Base-by-base conservation (phyloP, 2,797 vertebrate genomes). In the Clarias pachynema region DNA sequence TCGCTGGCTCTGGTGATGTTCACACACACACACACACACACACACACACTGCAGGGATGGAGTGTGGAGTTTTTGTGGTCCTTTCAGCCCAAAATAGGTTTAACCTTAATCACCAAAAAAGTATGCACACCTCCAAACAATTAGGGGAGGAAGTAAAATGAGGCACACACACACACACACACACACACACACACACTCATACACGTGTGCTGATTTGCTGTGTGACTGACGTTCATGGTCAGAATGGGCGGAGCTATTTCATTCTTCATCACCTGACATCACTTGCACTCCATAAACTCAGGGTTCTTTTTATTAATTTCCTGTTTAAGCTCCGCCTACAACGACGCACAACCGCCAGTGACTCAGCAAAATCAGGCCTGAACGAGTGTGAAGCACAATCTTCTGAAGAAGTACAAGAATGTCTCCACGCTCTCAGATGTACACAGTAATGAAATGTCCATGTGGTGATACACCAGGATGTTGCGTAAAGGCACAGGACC, bases 401-500 rank as follows among this genome's bases (percentile, higher is more conserved):
- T 15, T 14, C 31, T 56, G n/a, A 74, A 53, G 72, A 53, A 59
- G 29, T 31, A 20, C 16, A 56, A 59, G 14, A 15, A 20, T 2
- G 34, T 70, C 9, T 79, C 62, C 34, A 18, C n/a, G 34, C 6
- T 62, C 34, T 44, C 8, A 12, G 8, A 8, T 26, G 34, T n/a
- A 62, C 3, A 4, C 31, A n/a, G 22, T 79, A 15, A 16, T 62
- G 26, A 62, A 40, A 62, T 24, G 22, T 62, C 75, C 2, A 56
- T 5, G 75, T 14, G 31, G 3, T 62, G 22, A 40, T 10, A 60
- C 6, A 12, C 6, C 1, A 14, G 57, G 79, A 81, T 4, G 16
- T 29, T 60, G 29, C 34, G 16, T 18, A 40, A 84, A 89, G 84
- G 74, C 86, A 81, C 86, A 60, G 73, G 70, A 78, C 31, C 77